These are phyloP conservation scores for Cephus sareptanus DNA, from an alignment of 2,888 invertebrate species.

Conservation along the genomic window DNA sequence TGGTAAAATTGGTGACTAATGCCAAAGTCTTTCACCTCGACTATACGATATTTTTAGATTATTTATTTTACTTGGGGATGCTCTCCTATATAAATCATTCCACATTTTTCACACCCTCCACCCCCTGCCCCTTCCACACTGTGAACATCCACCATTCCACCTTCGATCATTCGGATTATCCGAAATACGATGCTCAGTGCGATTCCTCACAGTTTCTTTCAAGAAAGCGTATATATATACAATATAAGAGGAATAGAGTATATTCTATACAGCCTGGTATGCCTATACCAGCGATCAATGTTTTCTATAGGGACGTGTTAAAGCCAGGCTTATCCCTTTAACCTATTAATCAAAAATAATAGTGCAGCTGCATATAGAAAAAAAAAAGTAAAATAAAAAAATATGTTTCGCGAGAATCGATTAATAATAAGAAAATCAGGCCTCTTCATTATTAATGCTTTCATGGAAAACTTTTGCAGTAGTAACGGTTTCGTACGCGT, in stretches of 20 bases:
- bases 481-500: neutral
- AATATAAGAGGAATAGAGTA: neutral
- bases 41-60: neutral
- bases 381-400: too few species aligned
- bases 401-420: neutral
- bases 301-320: neutral
- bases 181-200: neutral
- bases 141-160: too few species aligned
- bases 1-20: neutral
- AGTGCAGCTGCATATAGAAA: neutral
- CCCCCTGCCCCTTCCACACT: too few species aligned
- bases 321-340: neutral
- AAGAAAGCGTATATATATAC: neutral
- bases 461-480: neutral
- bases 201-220: neutral
- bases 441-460: neutral
- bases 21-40: neutral
- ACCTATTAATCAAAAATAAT: neutral
- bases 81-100: neutral
- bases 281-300: neutral
- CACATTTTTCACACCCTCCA: neutral
- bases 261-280: neutral
- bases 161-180: neutral
- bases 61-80: neutral
- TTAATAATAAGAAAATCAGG: neutral